phyloP scores from a whole-genome alignment of 2,888 invertebrate genomes.

The Chouioia cunea region DNA sequence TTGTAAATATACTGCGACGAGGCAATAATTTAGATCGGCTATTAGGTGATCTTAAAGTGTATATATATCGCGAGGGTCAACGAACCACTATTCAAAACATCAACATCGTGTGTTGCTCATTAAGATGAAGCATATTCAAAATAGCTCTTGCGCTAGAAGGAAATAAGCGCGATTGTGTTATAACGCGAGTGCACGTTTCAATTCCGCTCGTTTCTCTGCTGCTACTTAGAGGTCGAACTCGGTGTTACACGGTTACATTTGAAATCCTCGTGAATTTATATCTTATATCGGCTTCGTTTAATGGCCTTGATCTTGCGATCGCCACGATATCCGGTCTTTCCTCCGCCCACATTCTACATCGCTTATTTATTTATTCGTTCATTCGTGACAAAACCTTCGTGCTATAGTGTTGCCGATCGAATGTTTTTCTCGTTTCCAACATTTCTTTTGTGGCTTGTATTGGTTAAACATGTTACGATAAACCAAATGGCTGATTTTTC shows the following conservation, averaged over 20 bases:
- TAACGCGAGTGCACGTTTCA: too few species aligned
- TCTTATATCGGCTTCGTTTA: slow-evolving; percentile 42
- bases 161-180: slow-evolving; percentile 16
- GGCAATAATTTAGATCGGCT: slow-evolving; percentile 9
- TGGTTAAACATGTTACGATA: too few species aligned
- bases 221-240: too few species aligned
- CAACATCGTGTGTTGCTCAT: slow-evolving; percentile 20
- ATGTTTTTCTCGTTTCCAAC: too few species aligned
- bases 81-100: slow-evolving; percentile 35
- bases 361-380: slow-evolving; percentile 34
- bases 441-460: too few species aligned
- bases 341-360: slow-evolving; percentile 18
- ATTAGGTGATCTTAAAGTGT: background rate
- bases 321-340: background rate
- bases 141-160: slow-evolving; percentile 14
- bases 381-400: too few species aligned
- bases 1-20: background rate
- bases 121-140: slow-evolving; percentile 41
- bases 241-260: too few species aligned
- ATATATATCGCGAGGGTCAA: slow-evolving; percentile 6
- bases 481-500: too few species aligned
- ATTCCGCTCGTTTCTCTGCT: too few species aligned
- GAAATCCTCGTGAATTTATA: slow-evolving; percentile 12
- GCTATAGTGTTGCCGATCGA: too few species aligned
- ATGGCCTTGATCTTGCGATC: slow-evolving; percentile 42